Percentiles rank a stretch among this genome's conserved stretches.
phyloP scores from a whole-genome alignment of 1,140 invertebrate genomes.

The Sinonovacula constricta region DNA sequence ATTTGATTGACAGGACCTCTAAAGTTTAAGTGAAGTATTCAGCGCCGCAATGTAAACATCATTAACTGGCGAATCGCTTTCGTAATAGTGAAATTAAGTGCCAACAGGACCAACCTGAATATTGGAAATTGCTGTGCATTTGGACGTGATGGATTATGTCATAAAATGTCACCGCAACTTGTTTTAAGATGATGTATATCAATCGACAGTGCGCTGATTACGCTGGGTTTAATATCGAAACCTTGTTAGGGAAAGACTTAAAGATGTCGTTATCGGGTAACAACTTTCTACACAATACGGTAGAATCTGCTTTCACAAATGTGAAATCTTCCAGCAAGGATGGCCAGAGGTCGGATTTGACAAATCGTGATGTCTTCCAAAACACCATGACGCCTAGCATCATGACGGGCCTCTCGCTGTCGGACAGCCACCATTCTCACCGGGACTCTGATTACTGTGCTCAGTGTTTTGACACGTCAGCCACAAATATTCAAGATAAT shows the following conservation, averaged over 20 bases:
- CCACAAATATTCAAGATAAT: constrained; percentile 48
- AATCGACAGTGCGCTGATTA: constrained; percentile 18
- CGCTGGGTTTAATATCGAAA: constrained; percentile 32
- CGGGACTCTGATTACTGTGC: constrained; percentile 28
- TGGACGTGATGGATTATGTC: background rate
- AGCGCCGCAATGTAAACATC: constrained; percentile 9
- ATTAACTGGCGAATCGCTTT: constrained; percentile 16
- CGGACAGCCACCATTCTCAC: constrained; percentile 1
- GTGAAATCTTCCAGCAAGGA: constrained; percentile 14
- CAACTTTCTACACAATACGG: constrained; percentile 36
- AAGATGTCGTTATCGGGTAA: constrained; percentile 5
- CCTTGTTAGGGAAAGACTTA: background rate
- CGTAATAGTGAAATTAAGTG: background rate
- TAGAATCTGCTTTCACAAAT: constrained; percentile 41
- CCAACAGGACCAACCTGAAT: background rate
- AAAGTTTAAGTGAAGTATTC: constrained; percentile 23
- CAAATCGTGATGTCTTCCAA: background rate
- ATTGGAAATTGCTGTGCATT: background rate
- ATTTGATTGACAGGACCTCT: constrained; percentile 40
- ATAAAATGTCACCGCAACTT: background rate
- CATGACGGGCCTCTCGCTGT: background rate
- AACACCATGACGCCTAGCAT: background rate
- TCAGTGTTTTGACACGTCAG: constrained; percentile 47
- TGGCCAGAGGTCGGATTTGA: background rate
- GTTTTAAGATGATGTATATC: constrained; percentile 10